phyloP scores from a whole-genome alignment of 2,113 vertebrate species.

The Syngnathus typhle region DNA sequence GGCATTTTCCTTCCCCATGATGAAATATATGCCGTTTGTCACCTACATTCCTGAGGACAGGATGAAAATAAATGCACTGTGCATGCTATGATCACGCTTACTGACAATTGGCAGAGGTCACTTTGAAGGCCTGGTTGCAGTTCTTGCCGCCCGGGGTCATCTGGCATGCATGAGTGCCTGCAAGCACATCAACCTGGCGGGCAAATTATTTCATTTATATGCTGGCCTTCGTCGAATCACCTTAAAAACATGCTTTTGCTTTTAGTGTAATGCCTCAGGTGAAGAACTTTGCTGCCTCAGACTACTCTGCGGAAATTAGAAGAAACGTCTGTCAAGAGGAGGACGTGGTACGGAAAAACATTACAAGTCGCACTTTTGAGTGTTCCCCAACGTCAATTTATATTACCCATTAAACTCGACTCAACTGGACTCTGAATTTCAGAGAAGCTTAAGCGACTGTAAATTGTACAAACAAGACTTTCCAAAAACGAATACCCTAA shows the following conservation, averaged over 20 bases:
- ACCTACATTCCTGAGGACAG: constrained; percentile 44
- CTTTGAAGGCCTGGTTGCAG: constrained; percentile 58
- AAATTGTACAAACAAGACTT: no score
- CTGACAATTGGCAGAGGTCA: constrained; percentile 68
- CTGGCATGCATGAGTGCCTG: constrained; percentile 55
- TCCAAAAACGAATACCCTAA: no score
- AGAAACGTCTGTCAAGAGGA: constrained; percentile 18
- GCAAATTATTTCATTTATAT: constrained; percentile 67
- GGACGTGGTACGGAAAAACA: not conserved
- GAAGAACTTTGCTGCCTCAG: constrained; percentile 31
- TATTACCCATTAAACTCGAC: not conserved
- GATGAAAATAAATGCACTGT: constrained; percentile 46
- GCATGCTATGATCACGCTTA: constrained; percentile 54
- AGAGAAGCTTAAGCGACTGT: no score
- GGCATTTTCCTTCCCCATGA: constrained; percentile 20
- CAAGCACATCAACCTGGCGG: constrained; percentile 48
- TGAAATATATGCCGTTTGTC: constrained; percentile 52
- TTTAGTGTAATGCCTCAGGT: constrained; percentile 69
- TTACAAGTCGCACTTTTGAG: not conserved
- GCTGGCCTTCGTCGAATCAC: constrained; percentile 48
- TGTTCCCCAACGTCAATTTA: not conserved
- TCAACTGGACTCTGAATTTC: no score
- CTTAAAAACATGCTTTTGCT: constrained; percentile 72
- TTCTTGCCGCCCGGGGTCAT: constrained; percentile 65
- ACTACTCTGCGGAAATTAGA: constrained; percentile 41